Base-by-base conservation (phyloP, 1,140 invertebrate species). In the Microplitis mediator region DNA sequence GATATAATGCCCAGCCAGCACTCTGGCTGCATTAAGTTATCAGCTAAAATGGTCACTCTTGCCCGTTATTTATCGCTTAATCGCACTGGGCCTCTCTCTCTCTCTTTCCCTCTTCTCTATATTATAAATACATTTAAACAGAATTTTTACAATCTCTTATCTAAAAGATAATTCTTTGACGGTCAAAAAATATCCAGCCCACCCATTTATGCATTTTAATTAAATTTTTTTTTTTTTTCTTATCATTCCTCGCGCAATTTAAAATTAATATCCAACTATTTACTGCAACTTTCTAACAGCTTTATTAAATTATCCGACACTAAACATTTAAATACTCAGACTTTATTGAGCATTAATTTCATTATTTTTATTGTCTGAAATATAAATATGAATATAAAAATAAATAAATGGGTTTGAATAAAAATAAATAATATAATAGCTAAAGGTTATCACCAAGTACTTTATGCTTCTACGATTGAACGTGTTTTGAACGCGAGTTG, bases 51-150 rank as follows among this genome's bases (percentile, higher is more conserved):
- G 50, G 67, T 56, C 16, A 74, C 68, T 74, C 66, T 74, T 69
- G 61, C 72, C 5, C 69, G 62, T 58, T 65, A 70, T 74, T 74
- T 70, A 70, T 74, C 62, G 67, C 72, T 70, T 66, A 74, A 74
- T 70, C 62, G 61, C 61, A 60, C 9, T 51, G 4, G 35, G 23
- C n/a, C 9, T 51, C 16, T 31, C 50, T 31, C 14, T 51, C 11
- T 66, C 4, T 66, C 16, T 66, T 31, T 50, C 23, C 3, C 4
- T 31, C 16, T 64, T 14, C 13, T 39, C n/a, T 39, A 39, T n/a
- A 64, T 13, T 39, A 52, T 65, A 50, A 45, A 6, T 9, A 45
- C 39, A 45, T 45, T 45, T 11, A 6, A 9, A 45, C 4, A 45
- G 31, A 69, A 32, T 16, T 31, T n/a, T 58, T 61, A 45, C 11